phyloP scores from a whole-genome alignment of 2,113 vertebrate genomes.

The Amazona vittata region DNA sequence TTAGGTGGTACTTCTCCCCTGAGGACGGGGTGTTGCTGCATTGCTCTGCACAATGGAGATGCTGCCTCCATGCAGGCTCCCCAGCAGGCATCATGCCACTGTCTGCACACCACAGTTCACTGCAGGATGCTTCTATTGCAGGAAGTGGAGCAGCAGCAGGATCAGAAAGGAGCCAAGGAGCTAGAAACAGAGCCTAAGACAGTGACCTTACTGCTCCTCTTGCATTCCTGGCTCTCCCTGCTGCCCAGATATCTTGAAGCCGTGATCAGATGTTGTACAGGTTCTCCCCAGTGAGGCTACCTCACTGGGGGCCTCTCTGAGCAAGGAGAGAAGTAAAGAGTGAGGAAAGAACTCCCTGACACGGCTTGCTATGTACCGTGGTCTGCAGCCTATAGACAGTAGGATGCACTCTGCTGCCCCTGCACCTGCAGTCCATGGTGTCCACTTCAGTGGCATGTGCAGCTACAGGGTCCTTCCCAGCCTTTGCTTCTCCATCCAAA shows the following conservation, averaged over 20 bases:
- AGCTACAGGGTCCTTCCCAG: background rate
- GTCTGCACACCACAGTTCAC: background rate
- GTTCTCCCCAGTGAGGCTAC: background rate
- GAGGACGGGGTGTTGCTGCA: background rate
- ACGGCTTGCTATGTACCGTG: background rate
- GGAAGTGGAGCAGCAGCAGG: background rate
- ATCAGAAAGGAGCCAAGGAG: background rate
- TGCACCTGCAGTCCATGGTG: accelerated
- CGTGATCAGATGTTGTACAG: background rate
- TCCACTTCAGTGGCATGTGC: background rate
- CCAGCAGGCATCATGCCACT: background rate
- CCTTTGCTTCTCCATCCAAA: background rate
- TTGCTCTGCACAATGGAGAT: background rate
- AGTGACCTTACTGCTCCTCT: background rate
- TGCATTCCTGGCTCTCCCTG: background rate
- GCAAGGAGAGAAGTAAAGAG: too few relatives aligned
- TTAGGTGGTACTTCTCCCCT: background rate
- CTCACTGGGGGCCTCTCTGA: background rate
- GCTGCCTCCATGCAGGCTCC: background rate
- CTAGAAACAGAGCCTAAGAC: background rate
- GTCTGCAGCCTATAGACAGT: background rate
- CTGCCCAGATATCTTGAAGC: background rate
- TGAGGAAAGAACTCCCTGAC: background rate
- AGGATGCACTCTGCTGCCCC: background rate
- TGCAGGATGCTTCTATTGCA: background rate